A percentile compares a stretch with the other conserved stretches of the same genome.
Evolutionary conservation across 2,797 vertebrate genomes (phyloP).

Genomic region (Cyprinodon diabolis): DNA sequence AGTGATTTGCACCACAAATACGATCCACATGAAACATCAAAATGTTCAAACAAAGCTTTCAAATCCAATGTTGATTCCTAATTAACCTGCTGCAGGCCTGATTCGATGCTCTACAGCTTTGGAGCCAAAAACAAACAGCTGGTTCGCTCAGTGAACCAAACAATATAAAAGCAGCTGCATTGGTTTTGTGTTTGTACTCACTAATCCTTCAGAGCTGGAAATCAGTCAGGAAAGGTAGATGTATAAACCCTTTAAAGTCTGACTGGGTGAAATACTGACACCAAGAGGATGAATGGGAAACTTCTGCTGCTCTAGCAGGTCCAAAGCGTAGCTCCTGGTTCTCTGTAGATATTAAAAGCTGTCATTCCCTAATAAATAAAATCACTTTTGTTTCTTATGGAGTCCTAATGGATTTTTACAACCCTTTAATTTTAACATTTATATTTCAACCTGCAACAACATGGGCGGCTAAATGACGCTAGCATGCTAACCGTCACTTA

Average conservation of each 20-base stretch:
- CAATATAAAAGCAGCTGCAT: not conserved
- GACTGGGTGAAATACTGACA: not conserved
- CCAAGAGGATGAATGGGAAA: not conserved
- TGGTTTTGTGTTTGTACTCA: slow-evolving; percentile 1
- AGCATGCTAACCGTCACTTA: too few species aligned
- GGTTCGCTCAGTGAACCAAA: not conserved
- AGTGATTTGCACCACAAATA: too few species aligned
- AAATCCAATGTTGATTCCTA: not conserved
- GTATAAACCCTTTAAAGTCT: not conserved
- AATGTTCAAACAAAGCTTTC: not conserved
- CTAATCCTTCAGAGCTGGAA: not conserved
- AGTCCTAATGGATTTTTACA: too few species aligned
- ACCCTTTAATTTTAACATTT: too few species aligned
- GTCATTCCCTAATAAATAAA: too few species aligned
- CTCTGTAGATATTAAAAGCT: not conserved
- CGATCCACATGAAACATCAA: not conserved
- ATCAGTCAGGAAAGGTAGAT: not conserved
- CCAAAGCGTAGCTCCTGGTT: not conserved
- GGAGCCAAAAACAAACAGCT: slow-evolving; percentile 3
- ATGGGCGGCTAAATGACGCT: too few species aligned
- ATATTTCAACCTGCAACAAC: too few species aligned
- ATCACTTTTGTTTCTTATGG: too few species aligned
- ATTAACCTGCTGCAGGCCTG: not conserved
- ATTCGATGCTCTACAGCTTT: not conserved
- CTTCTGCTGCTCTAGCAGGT: not conserved